Percentiles rank a stretch among this genome's conserved stretches.
These are phyloP conservation scores for Larimichthys crocea DNA, from an alignment of 2,113 vertebrate species.

Conservation along the genomic window DNA sequence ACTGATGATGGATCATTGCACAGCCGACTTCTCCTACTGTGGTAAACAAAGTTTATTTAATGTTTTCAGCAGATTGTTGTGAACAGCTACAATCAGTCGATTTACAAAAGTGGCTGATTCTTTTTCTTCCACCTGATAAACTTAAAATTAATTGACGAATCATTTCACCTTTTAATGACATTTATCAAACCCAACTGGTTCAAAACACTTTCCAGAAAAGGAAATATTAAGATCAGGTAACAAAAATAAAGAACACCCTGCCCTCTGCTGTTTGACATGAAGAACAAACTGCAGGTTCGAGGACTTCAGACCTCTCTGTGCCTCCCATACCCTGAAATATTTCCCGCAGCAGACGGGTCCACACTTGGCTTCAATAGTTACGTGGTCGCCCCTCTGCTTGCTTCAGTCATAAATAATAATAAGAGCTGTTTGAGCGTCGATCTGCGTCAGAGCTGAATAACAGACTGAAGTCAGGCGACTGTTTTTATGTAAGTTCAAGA, in stretches of 20 bases:
- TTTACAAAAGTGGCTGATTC: no score
- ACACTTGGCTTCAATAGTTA: background rate
- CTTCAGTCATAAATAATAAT: background rate
- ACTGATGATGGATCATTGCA: no score
- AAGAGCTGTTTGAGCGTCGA: background rate
- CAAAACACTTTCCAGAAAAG: no score
- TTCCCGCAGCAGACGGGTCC: conserved; percentile 9
- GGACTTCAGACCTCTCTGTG: background rate
- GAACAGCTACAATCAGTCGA: no score
- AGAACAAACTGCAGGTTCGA: background rate
- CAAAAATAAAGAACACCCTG: background rate
- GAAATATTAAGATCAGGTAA: no score
- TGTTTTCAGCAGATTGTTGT: no score
- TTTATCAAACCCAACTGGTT: no score
- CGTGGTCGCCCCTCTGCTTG: background rate
- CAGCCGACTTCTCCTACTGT: no score
- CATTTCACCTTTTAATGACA: no score
- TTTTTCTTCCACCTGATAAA: no score
- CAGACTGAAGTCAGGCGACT: background rate
- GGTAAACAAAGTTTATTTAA: no score
- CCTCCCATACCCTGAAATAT: conserved; percentile 30
- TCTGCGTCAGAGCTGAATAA: conserved; percentile 22
- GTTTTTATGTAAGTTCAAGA: conserved; percentile 14
- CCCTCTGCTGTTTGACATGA: background rate
- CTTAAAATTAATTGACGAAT: no score